Percentiles rank a stretch among this genome's conserved stretches.
These are phyloP conservation scores for Allophyes oxyacanthae DNA, from an alignment of 2,888 invertebrate species.

Conservation along the genomic window DNA sequence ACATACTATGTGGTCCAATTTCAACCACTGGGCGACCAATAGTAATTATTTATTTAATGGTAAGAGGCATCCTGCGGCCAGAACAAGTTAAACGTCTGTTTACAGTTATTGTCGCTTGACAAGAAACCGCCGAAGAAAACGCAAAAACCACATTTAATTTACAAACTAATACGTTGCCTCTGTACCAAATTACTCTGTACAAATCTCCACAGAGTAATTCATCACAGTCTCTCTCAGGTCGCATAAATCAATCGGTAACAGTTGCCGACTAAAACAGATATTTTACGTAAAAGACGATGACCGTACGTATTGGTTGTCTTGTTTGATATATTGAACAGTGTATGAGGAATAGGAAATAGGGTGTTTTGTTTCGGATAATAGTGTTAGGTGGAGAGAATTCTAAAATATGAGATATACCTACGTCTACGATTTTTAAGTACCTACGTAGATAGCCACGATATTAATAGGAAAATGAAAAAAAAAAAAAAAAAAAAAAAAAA, in stretches of 20 bases:
- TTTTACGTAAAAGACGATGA: slow-evolving; percentile 77
- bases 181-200: slow-evolving; percentile 65
- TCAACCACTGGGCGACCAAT: too few species aligned
- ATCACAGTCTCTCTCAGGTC: slow-evolving; percentile 74
- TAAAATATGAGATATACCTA: too few species aligned
- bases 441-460: too few species aligned
- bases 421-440: too few species aligned
- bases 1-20: too few species aligned
- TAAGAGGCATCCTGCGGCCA: too few species aligned
- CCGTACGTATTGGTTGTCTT: slow-evolving; percentile 55
- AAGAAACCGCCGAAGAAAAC: slow-evolving; percentile 17
- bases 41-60: too few species aligned
- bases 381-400: neutral
- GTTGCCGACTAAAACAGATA: slow-evolving; percentile 76
- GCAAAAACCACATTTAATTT: slow-evolving; percentile 32
- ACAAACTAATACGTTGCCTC: slow-evolving; percentile 39
- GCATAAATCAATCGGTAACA: slow-evolving; percentile 84
- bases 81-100: too few species aligned
- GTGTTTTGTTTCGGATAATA: neutral
- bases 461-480: too few species aligned
- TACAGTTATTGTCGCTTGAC: too few species aligned
- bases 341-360: slow-evolving; percentile 39
- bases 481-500: too few species aligned
- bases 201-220: slow-evolving; percentile 81
- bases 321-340: slow-evolving; percentile 50